These are phyloP conservation scores for Lampris megalopsis DNA, from an alignment of 2,113 vertebrate genomes.

Conservation along the genomic window DNA sequence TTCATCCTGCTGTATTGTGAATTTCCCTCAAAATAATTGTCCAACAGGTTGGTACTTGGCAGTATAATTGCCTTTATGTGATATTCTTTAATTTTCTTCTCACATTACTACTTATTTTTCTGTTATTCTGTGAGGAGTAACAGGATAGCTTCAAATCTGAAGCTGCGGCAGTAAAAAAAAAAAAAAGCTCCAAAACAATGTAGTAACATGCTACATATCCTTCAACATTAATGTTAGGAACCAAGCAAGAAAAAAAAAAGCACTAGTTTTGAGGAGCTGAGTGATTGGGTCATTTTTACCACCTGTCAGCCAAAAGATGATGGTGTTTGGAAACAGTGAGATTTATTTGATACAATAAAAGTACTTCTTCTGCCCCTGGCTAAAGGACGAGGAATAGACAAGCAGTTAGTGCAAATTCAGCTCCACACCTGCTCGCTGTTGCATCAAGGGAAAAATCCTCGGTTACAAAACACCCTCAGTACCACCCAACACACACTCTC, in stretches of 20 bases:
- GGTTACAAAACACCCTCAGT: slow-evolving; percentile 36
- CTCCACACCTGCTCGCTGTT: slow-evolving; percentile 59
- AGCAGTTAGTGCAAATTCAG: slow-evolving; percentile 43
- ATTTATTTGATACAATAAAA: slow-evolving; percentile 59
- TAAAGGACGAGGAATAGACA: slow-evolving; percentile 30
- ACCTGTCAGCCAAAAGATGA: slow-evolving; percentile 38
- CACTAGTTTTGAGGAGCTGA: slow-evolving; percentile 12
- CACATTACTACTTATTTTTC: slow-evolving; percentile 35
- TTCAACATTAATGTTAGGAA: slow-evolving; percentile 28
- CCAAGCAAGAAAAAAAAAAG: slow-evolving; percentile 16
- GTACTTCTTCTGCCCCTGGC: slow-evolving; percentile 42
- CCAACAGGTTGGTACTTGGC: slow-evolving; percentile 3
- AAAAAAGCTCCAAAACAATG: slow-evolving; percentile 23
- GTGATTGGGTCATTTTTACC: slow-evolving; percentile 16
- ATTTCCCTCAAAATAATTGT: background rate
- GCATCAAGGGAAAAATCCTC: slow-evolving; percentile 32
- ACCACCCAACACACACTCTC: background rate
- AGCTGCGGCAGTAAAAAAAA: slow-evolving; percentile 21
- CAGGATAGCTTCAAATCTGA: slow-evolving; percentile 18
- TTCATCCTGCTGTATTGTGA: background rate
- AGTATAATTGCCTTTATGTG: background rate
- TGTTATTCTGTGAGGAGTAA: slow-evolving; percentile 31
- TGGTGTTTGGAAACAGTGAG: slow-evolving; percentile 26
- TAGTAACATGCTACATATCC: slow-evolving; percentile 7
- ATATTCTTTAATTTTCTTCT: slow-evolving; percentile 25